phyloP scores from a whole-genome alignment of 2,113 vertebrate species.

The Oncorhynchus nerka region DNA sequence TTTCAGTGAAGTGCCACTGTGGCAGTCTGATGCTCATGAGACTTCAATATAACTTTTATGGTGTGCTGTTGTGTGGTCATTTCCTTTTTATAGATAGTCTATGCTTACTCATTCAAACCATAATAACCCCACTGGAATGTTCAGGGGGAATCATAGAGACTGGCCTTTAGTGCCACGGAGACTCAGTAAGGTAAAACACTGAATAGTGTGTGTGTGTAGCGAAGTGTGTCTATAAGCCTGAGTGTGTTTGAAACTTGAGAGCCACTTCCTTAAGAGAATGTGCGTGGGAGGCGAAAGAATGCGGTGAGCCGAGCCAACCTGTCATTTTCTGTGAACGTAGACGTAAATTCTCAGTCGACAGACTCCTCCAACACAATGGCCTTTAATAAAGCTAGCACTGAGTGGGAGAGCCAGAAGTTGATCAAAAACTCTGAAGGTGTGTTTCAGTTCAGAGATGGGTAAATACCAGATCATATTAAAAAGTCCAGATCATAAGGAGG shows the following conservation, averaged over 20 bases:
- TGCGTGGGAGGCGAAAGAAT: constrained; percentile 50
- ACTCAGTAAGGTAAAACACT: constrained; percentile 4
- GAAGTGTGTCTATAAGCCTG: neutral
- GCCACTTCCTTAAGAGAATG: constrained; percentile 27
- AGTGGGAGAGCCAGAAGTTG: neutral
- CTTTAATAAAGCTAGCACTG: too few relatives aligned
- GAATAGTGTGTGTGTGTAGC: constrained; percentile 37
- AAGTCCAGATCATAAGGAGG: too few relatives aligned
- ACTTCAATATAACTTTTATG: too few relatives aligned
- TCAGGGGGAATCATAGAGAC: neutral
- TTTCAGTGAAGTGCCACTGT: neutral
- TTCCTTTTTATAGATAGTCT: neutral
- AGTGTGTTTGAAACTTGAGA: constrained; percentile 26
- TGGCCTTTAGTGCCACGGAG: neutral
- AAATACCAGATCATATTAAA: too few relatives aligned
- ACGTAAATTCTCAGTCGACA: constrained; percentile 21
- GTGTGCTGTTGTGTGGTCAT: neutral
- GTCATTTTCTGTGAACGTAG: constrained; percentile 20
- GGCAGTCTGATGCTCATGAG: constrained; percentile 1
- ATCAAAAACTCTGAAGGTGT: neutral
- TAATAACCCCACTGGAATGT: neutral
- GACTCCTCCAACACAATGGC: constrained; percentile 6
- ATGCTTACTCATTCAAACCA: neutral
- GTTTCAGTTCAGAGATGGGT: too few relatives aligned
- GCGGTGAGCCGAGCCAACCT: constrained; percentile 13